A percentile compares a stretch with the other conserved stretches of the same genome.
Evolutionary conservation across 2,888 invertebrate species (phyloP).

Genomic region (Lochmaea crataegi): DNA sequence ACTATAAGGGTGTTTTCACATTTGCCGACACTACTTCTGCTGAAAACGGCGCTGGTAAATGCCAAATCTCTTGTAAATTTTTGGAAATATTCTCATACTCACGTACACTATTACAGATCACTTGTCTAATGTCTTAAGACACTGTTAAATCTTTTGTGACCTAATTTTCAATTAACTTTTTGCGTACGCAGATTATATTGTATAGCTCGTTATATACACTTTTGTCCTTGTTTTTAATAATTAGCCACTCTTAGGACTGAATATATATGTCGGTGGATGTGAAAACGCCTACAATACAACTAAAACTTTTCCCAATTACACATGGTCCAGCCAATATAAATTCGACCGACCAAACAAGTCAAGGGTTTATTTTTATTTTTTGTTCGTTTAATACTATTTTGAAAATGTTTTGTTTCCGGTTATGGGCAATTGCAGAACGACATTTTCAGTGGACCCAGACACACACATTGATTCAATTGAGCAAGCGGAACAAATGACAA

Average conservation of each 20-base stretch:
- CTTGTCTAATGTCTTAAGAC: too few relatives aligned
- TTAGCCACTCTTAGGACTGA: too few relatives aligned
- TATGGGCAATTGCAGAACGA: conserved; percentile 78
- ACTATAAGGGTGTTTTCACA: neutral
- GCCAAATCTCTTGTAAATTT: neutral
- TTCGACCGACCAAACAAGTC: neutral
- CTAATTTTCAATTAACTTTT: too few relatives aligned
- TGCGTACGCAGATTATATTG: too few relatives aligned
- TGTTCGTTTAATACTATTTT: conserved; percentile 24
- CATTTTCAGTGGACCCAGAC: conserved; percentile 97
- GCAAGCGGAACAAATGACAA: conserved; percentile 97
- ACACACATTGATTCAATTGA: conserved; percentile 98
- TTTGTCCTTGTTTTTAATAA: too few relatives aligned
- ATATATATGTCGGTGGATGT: neutral
- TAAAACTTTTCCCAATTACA: neutral
- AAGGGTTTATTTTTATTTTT: conserved; percentile 16
- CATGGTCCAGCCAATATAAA: neutral
- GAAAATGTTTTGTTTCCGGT: conserved; percentile 56
- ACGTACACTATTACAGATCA: too few relatives aligned
- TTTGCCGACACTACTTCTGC: neutral
- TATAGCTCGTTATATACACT: too few relatives aligned
- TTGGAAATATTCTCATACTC: neutral
- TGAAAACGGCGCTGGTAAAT: neutral
- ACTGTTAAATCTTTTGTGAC: too few relatives aligned
- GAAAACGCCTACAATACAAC: neutral